These are phyloP conservation scores for Stegophylla sp. DNA, from an alignment of 2,888 invertebrate genomes.

Conservation along the genomic window DNA sequence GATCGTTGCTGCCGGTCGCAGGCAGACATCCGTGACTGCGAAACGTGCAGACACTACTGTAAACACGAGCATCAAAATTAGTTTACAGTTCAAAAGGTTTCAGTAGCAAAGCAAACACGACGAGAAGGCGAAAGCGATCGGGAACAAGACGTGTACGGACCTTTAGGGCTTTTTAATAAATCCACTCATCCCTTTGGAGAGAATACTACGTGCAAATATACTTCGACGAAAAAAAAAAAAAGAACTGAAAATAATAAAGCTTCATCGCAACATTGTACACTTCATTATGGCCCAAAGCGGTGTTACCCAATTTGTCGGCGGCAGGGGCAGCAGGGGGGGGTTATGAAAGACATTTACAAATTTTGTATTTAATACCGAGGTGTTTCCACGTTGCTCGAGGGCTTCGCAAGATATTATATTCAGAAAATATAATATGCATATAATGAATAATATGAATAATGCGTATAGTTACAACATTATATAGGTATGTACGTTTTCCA, in stretches of 20 bases:
- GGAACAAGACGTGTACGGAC: neutral
- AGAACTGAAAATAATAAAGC: no score
- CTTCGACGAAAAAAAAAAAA: neutral
- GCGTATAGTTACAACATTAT: neutral
- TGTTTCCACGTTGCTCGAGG: slow-evolving; percentile 8
- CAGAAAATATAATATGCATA: neutral
- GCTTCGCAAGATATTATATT: neutral
- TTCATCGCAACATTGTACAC: slow-evolving; percentile 12
- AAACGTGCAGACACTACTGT: neutral
- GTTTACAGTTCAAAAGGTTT: slow-evolving; percentile 53
- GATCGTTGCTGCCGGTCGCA: neutral
- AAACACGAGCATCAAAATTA: slow-evolving; percentile 38
- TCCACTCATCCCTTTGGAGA: slow-evolving; percentile 21
- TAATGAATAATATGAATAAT: slow-evolving; percentile 13
- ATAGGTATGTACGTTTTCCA: neutral
- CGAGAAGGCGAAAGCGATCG: slow-evolving; percentile 38
- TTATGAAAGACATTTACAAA: slow-evolving; percentile 32
- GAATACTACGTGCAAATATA: slow-evolving; percentile 1
- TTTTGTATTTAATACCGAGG: slow-evolving; percentile 17
- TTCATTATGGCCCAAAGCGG: slow-evolving; percentile 40
- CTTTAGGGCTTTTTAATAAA: slow-evolving; percentile 53
- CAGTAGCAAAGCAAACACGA: slow-evolving; percentile 12
- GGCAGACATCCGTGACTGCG: neutral
- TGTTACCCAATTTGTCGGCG: slow-evolving; percentile 15
- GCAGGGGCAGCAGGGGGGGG: no score